Percentiles rank a stretch among this genome's conserved stretches.
These are phyloP conservation scores for Sitta europaea DNA, from an alignment of 2,113 vertebrate species.

Conservation along the genomic window DNA sequence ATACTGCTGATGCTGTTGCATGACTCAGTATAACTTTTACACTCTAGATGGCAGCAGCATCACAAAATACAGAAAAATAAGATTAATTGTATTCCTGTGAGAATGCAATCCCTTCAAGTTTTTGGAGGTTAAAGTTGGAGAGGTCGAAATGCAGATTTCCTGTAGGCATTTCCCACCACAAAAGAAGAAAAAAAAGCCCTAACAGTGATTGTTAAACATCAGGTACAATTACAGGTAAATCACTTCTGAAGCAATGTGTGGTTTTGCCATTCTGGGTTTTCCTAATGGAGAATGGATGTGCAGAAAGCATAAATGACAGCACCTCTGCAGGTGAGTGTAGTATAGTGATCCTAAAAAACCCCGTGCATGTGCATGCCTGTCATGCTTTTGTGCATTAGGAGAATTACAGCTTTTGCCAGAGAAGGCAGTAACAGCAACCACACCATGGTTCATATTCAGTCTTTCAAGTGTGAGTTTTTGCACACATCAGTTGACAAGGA, in stretches of 20 bases:
- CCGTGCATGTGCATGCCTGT: background rate
- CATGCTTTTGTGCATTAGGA: background rate
- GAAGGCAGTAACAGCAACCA: background rate
- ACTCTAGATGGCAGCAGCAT: constrained; percentile 78
- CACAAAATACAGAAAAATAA: constrained; percentile 65
- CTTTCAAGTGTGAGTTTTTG: background rate
- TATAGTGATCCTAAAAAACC: background rate
- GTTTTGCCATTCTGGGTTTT: background rate
- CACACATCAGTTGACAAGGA: background rate
- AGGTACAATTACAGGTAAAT: background rate
- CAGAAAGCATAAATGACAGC: background rate
- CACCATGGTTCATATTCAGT: accelerated
- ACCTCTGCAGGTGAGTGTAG: background rate
- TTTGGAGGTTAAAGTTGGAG: background rate
- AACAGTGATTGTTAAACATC: background rate
- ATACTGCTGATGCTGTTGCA: background rate
- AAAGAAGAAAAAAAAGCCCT: background rate
- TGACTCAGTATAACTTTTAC: background rate
- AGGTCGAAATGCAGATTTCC: background rate
- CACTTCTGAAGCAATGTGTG: background rate
- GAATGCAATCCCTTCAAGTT: background rate
- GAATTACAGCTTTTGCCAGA: background rate
- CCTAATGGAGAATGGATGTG: background rate
- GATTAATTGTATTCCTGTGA: background rate
- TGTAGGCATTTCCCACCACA: background rate